Conservation (phyloP, 1,140 invertebrate species). For the Notospermus geniculatus region DNA sequence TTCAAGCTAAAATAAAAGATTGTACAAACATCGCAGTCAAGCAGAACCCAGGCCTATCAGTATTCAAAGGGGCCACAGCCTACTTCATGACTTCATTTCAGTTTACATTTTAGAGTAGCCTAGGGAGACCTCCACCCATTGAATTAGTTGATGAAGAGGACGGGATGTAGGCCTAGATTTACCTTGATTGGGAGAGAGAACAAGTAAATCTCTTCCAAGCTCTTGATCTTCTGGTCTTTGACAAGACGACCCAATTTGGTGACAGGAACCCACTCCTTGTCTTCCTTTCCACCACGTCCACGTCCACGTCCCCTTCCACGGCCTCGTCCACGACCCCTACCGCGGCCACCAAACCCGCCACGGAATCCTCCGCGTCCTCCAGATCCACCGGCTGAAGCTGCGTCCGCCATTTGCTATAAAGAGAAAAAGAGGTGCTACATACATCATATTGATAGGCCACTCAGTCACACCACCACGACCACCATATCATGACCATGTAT, state of each 20-base stretch:
- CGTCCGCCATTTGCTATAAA: constrained; percentile 78
- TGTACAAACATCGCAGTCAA: too few species aligned
- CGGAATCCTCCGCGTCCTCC: constrained; percentile 90
- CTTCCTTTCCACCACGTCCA: constrained; percentile 85
- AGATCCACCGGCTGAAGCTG: constrained; percentile 58
- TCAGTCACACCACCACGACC: too few species aligned
- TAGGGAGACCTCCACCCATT: too few species aligned
- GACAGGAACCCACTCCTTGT: constrained; percentile 98
- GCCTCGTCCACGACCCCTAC: constrained; percentile 71
- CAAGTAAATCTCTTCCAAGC: constrained; percentile 97
- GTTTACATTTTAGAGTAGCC: too few species aligned
- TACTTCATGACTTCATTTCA: too few species aligned
- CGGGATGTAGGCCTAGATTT: too few species aligned
- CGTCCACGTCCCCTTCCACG: constrained; percentile 65
- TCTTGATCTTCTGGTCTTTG: constrained; percentile 92
- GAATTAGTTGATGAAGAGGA: too few species aligned
- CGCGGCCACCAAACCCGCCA: constrained; percentile 55
- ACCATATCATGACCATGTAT: too few species aligned
- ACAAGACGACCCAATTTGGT: constrained; percentile 97
- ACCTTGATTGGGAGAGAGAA: constrained; percentile 98
- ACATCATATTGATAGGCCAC: too few species aligned
- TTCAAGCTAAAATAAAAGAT: neutral
- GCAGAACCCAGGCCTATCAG: too few species aligned
- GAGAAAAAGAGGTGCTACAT: too few species aligned
- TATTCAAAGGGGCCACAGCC: too few species aligned